These are phyloP conservation scores for human DNA, from an alignment of 2,113 vertebrate species.

Conservation along the genomic window DNA sequence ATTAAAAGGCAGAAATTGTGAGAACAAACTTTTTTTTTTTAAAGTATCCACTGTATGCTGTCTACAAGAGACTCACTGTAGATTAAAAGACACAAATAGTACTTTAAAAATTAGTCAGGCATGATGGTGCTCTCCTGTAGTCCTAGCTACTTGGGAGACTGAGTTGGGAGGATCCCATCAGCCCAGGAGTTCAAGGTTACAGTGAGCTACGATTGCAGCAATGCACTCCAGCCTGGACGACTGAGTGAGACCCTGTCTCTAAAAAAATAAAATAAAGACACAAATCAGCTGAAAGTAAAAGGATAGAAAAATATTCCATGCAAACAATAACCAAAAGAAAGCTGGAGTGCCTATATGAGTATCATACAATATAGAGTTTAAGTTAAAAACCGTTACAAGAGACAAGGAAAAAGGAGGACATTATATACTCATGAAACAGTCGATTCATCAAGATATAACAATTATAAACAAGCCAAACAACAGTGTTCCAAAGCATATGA, in stretches of 20 bases:
- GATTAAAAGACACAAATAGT: background rate
- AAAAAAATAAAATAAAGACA: background rate
- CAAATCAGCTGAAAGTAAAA: background rate
- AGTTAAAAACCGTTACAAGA: background rate
- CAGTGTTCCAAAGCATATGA: background rate
- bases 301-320: background rate
- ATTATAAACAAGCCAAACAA: background rate
- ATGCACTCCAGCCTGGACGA: background rate
- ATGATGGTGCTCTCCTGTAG: background rate
- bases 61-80: background rate
- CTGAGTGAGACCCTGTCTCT: background rate
- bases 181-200: background rate
- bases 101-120: too few species aligned
- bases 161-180: background rate
- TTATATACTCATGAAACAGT: background rate
- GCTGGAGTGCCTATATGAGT: background rate
- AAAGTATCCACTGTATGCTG: background rate
- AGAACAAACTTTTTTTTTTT: background rate
- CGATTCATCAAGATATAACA: background rate
- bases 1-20: background rate
- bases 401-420: background rate
- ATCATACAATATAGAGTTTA: background rate
- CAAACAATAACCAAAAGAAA: background rate
- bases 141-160: background rate
- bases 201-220: background rate